phyloP scores from a whole-genome alignment of 2,113 vertebrate genomes.

The Oncorhynchus clarkii region DNA sequence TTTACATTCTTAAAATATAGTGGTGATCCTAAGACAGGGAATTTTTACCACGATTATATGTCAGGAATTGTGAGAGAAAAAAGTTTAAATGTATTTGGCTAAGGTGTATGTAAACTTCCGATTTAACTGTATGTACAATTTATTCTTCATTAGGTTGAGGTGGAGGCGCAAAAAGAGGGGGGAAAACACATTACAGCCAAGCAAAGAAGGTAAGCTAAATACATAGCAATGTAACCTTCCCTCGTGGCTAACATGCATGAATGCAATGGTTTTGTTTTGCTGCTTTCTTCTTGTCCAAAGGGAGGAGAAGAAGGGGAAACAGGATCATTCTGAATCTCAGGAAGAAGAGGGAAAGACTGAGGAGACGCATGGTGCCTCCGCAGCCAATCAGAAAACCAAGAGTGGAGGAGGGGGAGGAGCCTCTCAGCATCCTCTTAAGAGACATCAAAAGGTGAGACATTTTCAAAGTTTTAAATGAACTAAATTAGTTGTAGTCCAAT shows the following conservation, averaged over 20 bases:
- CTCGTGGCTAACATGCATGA: neutral
- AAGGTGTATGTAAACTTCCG: no score
- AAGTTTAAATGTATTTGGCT: neutral
- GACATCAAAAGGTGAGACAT: slow-evolving; percentile 86
- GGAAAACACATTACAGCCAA: slow-evolving; percentile 90
- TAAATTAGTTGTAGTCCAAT: neutral
- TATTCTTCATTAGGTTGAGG: slow-evolving; percentile 69
- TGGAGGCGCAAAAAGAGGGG: slow-evolving; percentile 67
- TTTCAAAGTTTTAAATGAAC: neutral
- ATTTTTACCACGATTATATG: no score
- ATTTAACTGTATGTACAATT: neutral
- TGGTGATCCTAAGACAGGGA: no score
- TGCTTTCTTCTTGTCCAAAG: slow-evolving; percentile 62
- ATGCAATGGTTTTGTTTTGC: neutral
- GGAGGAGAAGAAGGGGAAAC: slow-evolving; percentile 85
- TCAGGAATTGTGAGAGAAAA: no score
- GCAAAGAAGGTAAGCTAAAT: slow-evolving; percentile 83
- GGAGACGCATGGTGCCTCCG: slow-evolving; percentile 8
- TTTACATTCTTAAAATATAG: no score
- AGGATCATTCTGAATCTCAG: slow-evolving; percentile 41
- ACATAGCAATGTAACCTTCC: neutral
- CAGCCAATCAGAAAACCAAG: slow-evolving; percentile 52
- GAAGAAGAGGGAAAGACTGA: slow-evolving; percentile 56
- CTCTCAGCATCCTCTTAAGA: slow-evolving; percentile 79
- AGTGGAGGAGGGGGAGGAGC: slow-evolving; percentile 54